phyloP scores from a whole-genome alignment of 2,888 invertebrate species.

The Agonum fuliginosum region DNA sequence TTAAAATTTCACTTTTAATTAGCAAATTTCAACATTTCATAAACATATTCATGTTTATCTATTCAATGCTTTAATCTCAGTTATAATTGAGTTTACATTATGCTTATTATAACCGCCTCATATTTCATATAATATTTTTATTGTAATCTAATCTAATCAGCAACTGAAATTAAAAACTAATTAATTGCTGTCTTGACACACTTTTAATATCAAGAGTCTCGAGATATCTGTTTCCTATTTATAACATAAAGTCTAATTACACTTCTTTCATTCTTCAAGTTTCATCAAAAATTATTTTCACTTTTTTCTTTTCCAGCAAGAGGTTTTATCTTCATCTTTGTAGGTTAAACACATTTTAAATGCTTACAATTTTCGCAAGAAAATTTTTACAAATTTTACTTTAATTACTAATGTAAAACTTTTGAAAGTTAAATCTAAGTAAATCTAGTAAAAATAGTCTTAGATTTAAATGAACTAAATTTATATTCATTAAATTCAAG shows the following conservation, averaged over 20 bases:
- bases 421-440: constrained; percentile 22
- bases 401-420: constrained; percentile 21
- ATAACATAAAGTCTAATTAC: constrained; percentile 16
- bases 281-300: constrained; percentile 2
- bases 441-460: constrained; percentile 4
- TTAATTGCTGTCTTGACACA: constrained; percentile 29
- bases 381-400: constrained; percentile 13
- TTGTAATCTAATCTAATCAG: constrained; percentile 36
- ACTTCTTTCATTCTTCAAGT: constrained; percentile 2
- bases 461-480: constrained; percentile 21
- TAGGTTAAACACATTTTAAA: constrained; percentile 37
- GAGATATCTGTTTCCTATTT: constrained; percentile 36
- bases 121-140: constrained; percentile 15
- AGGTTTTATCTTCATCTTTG: constrained; percentile 9
- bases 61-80: neutral
- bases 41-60: neutral
- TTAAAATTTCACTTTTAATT: constrained; percentile 8
- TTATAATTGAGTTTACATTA: constrained; percentile 6
- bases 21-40: neutral
- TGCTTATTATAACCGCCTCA: neutral
- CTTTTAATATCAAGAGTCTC: constrained; percentile 5
- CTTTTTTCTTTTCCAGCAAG: neutral
- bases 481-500: constrained; percentile 23
- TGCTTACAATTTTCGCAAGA: constrained; percentile 3
- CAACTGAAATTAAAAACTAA: constrained; percentile 31